These are phyloP conservation scores for Tachina fera DNA, from an alignment of 2,888 invertebrate genomes.

Conservation along the genomic window DNA sequence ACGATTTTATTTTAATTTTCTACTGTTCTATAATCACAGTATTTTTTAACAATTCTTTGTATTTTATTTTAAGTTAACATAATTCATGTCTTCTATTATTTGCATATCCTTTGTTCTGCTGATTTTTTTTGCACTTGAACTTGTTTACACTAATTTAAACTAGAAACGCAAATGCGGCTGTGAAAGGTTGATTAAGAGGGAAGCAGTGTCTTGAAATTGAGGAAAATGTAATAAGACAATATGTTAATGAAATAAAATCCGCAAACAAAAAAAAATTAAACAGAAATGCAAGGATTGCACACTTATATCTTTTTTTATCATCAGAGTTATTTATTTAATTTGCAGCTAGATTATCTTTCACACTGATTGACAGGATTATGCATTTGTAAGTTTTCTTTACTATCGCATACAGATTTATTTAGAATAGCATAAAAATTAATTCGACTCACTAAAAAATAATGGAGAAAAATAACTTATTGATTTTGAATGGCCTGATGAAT, in stretches of 20 bases:
- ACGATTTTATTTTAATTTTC: not conserved
- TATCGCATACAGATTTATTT: too few relatives aligned
- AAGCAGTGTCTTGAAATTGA: not conserved
- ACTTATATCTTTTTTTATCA: not conserved
- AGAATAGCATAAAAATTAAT: too few relatives aligned
- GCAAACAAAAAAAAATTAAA: not conserved
- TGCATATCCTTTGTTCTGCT: constrained; percentile 59
- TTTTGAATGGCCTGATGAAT: too few relatives aligned
- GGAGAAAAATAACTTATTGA: too few relatives aligned
- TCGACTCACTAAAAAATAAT: too few relatives aligned
- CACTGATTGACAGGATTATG: not conserved
- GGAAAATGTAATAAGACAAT: not conserved
- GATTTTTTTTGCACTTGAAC: constrained; percentile 32
- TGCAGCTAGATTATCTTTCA: not conserved
- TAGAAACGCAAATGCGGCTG: not conserved
- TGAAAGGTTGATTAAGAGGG: not conserved
- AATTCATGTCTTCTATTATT: constrained; percentile 62
- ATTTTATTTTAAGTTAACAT: constrained; percentile 41
- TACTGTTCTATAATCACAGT: constrained; percentile 16
- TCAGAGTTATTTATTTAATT: not conserved
- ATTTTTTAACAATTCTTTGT: constrained; percentile 30
- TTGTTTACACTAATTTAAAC: constrained; percentile 42
- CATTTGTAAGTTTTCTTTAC: not conserved
- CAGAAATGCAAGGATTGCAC: not conserved
- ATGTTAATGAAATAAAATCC: not conserved